A percentile compares a stretch with the other conserved stretches of the same genome.
These are phyloP conservation scores for Cepphus grylle DNA, from an alignment of 2,113 vertebrate species.

Conservation along the genomic window DNA sequence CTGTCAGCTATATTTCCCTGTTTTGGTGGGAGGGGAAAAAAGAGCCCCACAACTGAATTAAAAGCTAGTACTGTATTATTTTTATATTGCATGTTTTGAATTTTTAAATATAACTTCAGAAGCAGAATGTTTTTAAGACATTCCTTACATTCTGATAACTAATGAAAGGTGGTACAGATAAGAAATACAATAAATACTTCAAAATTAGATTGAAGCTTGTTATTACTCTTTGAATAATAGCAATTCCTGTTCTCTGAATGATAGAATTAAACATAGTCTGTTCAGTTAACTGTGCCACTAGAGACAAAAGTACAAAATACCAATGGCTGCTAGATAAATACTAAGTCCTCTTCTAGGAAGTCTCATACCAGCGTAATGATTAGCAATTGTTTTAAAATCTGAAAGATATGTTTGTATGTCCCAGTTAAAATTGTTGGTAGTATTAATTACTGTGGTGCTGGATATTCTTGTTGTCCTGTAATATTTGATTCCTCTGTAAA, in stretches of 20 bases:
- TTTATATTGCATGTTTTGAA: not conserved
- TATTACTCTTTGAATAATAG: not conserved
- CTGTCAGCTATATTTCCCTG: not conserved
- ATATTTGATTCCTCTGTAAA: not conserved
- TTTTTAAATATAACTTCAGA: not conserved
- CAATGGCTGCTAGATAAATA: not conserved
- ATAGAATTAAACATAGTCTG: not conserved
- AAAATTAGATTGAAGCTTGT: not conserved
- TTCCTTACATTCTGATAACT: not conserved
- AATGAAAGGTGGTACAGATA: not conserved
- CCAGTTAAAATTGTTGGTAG: not conserved
- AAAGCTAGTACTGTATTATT: not conserved
- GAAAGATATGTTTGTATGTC: not conserved
- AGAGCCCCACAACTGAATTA: not conserved
- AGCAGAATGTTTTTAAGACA: not conserved
- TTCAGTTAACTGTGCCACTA: not conserved
- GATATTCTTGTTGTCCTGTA: not conserved
- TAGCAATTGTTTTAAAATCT: not conserved
- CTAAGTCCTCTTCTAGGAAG: not conserved
- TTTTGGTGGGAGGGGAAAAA: not conserved
- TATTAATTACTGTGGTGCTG: not conserved
- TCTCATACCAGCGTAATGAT: not conserved
- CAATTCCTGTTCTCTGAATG: not conserved
- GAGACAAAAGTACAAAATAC: not conserved
- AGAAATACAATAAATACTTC: conserved; percentile 20